Base-by-base conservation (phyloP, 2,797 vertebrate genomes). In the Taenioides sp. region DNA sequence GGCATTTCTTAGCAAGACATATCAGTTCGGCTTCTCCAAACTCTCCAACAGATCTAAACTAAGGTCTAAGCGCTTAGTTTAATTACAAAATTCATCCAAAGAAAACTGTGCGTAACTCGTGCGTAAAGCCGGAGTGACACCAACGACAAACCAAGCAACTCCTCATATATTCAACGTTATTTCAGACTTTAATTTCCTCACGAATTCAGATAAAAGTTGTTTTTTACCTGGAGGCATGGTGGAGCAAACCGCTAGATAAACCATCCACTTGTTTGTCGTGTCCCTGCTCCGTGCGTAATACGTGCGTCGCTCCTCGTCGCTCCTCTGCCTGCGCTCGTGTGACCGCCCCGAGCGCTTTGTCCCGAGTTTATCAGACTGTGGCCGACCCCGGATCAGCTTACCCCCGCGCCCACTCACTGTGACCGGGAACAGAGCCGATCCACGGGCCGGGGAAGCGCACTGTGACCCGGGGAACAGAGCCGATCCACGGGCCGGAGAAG, bases 321-420 rank as follows among this genome's bases (percentile, higher is more conserved):
- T 34, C 59, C 63, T 27, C 6, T 2, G 14, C 5, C 40, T 2
- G 12, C 52, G 18, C 7, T 2, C 2, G 5, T 7, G 5, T 54
- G 50, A 57, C 25, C 34, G 12, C 20, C 50, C 43, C 12, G 12
- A 0, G 43, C 43, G 43, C 40, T 47, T 52, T 75, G 76, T 61
- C 11, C 67, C 0, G 68, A 31, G 87, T 31, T 71, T 47, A 47
- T 7, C 37, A 25, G 27, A 28, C 66, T 47, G 49, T 18, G 17
- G 16, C 78, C 65, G 80, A 71, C 78, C 82, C 37, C 52, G 73
- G 80, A 80, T 86, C 84, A 78, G 74, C 69, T 86, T 84, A 80
- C 84, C 11, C 18, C 22, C 25, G 28, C 4, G 60, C 61, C 61
- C 9, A 61, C 60, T 67, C 61, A 40, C 72, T 57, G 71, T 66